Evolutionary conservation across 2,113 vertebrate species (phyloP).

Genomic region (Notiomystis cincta): DNA sequence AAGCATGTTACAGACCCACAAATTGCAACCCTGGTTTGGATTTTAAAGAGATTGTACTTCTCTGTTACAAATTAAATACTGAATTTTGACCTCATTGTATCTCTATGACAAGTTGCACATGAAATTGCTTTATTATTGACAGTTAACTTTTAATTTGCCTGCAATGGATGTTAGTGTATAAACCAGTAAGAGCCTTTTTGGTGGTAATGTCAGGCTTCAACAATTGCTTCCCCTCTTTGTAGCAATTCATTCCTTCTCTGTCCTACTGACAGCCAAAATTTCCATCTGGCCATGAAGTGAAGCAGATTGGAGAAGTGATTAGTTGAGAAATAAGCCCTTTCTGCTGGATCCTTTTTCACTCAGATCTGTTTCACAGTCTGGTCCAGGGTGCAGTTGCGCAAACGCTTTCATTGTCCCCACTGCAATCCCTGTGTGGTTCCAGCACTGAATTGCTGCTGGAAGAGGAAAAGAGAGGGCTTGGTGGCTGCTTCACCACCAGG

Average conservation of each 20-base stretch:
- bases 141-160: neutral
- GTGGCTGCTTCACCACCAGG: neutral
- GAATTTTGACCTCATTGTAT: neutral
- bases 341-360: neutral
- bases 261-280: neutral
- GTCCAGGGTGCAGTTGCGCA: neutral
- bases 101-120: neutral
- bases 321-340: neutral
- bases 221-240: neutral
- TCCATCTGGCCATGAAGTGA: neutral
- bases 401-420: neutral
- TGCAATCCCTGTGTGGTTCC: neutral
- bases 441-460: neutral
- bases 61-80: neutral
- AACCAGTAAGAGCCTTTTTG: neutral
- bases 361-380: neutral
- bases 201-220: neutral
- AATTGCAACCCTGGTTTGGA: neutral
- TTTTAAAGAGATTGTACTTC: neutral
- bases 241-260: neutral
- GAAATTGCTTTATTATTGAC: neutral
- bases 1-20: neutral
- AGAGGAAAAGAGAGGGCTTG: neutral
- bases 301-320: neutral
- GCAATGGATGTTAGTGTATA: neutral